Conservation (phyloP, 2,797 vertebrate species). For the Myotis findleyi region DNA sequence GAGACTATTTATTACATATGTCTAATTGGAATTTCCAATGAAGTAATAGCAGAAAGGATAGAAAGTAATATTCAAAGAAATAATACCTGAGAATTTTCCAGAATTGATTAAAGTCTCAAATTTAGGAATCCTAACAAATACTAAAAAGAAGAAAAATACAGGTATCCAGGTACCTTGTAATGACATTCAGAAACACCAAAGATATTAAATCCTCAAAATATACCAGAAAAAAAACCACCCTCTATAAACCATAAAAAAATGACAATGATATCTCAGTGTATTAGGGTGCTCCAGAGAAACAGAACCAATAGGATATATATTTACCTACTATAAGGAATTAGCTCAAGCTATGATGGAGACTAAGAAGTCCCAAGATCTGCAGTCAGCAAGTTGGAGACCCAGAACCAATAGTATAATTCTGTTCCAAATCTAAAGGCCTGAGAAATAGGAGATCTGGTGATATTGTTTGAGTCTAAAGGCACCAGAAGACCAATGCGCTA, state of each 20-base stretch:
- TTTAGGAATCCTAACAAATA: background rate
- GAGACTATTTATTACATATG: background rate
- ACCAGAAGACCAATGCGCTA: no score
- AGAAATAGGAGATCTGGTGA: background rate
- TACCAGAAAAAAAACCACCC: background rate
- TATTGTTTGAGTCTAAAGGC: no score
- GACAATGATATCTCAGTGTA: background rate
- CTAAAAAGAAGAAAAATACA: background rate
- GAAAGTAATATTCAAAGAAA: background rate
- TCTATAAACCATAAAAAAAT: background rate
- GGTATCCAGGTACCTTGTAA: background rate
- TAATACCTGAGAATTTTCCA: background rate
- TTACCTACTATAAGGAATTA: background rate
- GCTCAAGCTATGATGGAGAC: background rate
- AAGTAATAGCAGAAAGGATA: background rate
- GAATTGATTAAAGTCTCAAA: background rate
- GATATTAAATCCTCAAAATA: background rate
- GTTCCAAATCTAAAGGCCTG: background rate
- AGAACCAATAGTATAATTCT: background rate
- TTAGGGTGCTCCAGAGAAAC: background rate
- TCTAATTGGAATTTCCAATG: background rate
- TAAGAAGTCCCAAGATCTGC: background rate
- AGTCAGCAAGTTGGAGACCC: background rate
- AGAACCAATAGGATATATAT: background rate
- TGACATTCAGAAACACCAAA: background rate